Base-by-base conservation (phyloP, 1,140 invertebrate genomes). In the Drosophila elegans region DNA sequence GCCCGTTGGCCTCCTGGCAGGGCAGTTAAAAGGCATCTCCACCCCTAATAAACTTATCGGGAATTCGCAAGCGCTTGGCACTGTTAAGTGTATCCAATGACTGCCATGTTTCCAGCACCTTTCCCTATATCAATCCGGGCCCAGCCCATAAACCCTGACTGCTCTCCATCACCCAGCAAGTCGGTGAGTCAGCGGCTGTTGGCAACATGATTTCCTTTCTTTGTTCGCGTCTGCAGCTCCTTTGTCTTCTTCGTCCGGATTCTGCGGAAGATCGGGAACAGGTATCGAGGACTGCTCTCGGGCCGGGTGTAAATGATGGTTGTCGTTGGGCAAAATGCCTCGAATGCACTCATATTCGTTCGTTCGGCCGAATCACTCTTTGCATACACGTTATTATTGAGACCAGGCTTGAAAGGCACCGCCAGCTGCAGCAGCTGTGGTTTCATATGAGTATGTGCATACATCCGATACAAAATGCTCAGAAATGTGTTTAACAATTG, bases 61-160 rank as follows among this genome's bases (percentile, higher is more conserved):
- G 27, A 10, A 63, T 49, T 46, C 57, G 45, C 45, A 49, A 27
- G 63, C 63, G 27, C 45, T 66, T 44, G 48, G 63, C 13, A 29
- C 63, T 41, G 44, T 12, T 64, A 51, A 67, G 38, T 42, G 63
- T 49, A 62, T 32, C 27, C 59, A 16, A 25, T 67, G 63, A 45
- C 16, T 32, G 42, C 36, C 34, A 34, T 46, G 27, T 34, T 34
- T 16, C 11, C 44, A 5, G 6, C 57, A 39, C 63, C 63, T 41
- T 63, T 64, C 63, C 42, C 44, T 12, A 42, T 27, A 34, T 49
- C 59, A 64, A 41, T 34, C 27, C 34, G 36, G 36, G 60, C 64
- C 64, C 45, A 66, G 29, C 64, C 64, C 64, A 67, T 60, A 44
- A 63, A 60, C 12, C 12, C 38, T 21, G 60, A 63, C 60, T 42